Evolutionary conservation across 2,113 vertebrate species (phyloP).

Genomic region (Platichthys flesus): DNA sequence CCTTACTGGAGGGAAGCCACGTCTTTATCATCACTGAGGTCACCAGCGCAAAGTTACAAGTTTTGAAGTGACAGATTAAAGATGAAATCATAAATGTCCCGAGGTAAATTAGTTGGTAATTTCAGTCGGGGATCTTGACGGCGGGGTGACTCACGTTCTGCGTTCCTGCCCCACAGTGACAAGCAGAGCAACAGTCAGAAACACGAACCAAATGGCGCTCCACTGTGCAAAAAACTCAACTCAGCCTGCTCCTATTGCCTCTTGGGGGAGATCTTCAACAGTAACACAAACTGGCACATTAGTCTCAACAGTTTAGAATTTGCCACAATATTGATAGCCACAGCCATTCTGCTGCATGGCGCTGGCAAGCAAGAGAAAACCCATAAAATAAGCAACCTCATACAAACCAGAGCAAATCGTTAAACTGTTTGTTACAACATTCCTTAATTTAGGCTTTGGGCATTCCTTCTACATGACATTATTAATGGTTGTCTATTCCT

Average conservation of each 20-base stretch:
- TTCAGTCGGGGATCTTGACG: slow-evolving; percentile 44
- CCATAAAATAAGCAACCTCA: slow-evolving; percentile 14
- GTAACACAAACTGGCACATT: slow-evolving; percentile 73
- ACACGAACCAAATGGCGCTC: slow-evolving; percentile 51
- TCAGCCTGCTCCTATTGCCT: slow-evolving; percentile 59
- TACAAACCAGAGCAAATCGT: slow-evolving; percentile 22
- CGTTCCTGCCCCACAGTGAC: slow-evolving; percentile 61
- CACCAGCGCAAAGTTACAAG: slow-evolving; percentile 45
- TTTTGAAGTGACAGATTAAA: slow-evolving; percentile 1
- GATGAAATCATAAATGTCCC: slow-evolving; percentile 70
- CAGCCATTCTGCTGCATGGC: slow-evolving; percentile 33
- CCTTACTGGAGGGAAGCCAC: slow-evolving; percentile 2
- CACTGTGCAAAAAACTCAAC: slow-evolving; percentile 56
- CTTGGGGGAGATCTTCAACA: slow-evolving; percentile 57
- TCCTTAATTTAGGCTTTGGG: not conserved
- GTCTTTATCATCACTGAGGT: slow-evolving; percentile 34
- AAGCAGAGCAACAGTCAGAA: slow-evolving; percentile 66
- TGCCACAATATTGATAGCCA: slow-evolving; percentile 58
- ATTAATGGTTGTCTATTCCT: not conserved
- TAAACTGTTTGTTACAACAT: not conserved
- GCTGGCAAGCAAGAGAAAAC: slow-evolving; percentile 21
- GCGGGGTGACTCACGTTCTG: slow-evolving; percentile 67
- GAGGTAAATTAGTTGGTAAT: slow-evolving; percentile 43
- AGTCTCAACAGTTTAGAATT: slow-evolving; percentile 73
- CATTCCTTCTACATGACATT: not conserved